Percentiles rank a stretch among this genome's conserved stretches.
These are phyloP conservation scores for Serinus canaria DNA, from an alignment of 2,113 vertebrate genomes.

Conservation along the genomic window DNA sequence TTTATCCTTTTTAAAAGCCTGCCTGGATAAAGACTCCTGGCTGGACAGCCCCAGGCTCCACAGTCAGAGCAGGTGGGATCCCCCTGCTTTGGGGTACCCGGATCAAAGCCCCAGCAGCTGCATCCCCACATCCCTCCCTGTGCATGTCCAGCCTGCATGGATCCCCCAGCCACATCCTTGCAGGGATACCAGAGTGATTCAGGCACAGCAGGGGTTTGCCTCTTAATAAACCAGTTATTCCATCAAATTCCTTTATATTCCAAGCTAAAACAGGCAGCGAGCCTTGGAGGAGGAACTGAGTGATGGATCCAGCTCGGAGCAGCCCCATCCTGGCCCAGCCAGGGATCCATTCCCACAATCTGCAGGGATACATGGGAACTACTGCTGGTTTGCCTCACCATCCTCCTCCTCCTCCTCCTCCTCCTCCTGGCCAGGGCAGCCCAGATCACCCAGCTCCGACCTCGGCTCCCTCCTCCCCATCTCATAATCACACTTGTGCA, in stretches of 20 bases:
- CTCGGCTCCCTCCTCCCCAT: constrained; percentile 19
- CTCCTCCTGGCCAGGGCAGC: not conserved
- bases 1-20: not conserved
- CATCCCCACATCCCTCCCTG: not conserved
- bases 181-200: not conserved
- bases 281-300: not conserved
- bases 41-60: not conserved
- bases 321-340: not conserved
- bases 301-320: not conserved
- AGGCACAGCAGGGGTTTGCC: not conserved
- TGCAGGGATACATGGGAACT: not conserved
- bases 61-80: rapidly evolving
- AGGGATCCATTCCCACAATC: not conserved
- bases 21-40: not conserved
- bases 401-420: not conserved
- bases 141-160: rapidly evolving
- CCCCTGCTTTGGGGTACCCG: not conserved
- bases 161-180: not conserved
- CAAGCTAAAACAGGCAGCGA: not conserved
- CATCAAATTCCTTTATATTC: not conserved
- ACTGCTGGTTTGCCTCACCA: not conserved
- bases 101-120: rapidly evolving
- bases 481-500: constrained; percentile 85
- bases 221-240: not conserved
- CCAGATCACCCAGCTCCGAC: constrained; percentile 27